These are phyloP conservation scores for Cybosia mesomella DNA, from an alignment of 2,888 invertebrate genomes.

Conservation along the genomic window DNA sequence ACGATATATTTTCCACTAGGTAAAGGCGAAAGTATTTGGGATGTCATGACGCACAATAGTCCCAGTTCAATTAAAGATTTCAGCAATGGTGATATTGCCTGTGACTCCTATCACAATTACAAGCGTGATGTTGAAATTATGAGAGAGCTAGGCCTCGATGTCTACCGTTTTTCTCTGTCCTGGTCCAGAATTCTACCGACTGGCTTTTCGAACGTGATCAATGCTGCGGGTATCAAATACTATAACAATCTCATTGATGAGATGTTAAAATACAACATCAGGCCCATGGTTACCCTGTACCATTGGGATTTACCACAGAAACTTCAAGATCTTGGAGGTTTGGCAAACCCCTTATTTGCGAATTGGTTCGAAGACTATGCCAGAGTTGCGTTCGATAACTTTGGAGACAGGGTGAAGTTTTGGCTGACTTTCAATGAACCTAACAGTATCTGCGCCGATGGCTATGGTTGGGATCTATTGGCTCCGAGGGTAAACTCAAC, in stretches of 20 bases:
- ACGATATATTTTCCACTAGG: conserved; percentile 44
- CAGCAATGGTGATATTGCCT: conserved; percentile 87
- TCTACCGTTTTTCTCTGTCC: conserved; percentile 85
- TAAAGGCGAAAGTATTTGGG: conserved; percentile 73
- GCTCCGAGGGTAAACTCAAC: conserved; percentile 68
- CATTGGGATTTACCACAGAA: conserved; percentile 84
- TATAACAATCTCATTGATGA: conserved; percentile 88
- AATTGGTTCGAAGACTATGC: conserved; percentile 81
- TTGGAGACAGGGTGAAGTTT: conserved; percentile 80
- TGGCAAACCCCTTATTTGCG: conserved; percentile 67
- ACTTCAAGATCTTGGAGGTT: conserved; percentile 84
- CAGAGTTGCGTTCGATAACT: conserved; percentile 66
- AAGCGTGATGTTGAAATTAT: conserved; percentile 85
- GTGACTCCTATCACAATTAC: conserved; percentile 88
- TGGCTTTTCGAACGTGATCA: conserved; percentile 78
- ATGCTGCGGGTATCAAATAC: conserved; percentile 87
- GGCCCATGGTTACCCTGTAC: conserved; percentile 85
- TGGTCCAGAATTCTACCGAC: conserved; percentile 76
- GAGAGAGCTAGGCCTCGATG: conserved; percentile 71
- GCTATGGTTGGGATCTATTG: conserved; percentile 69
- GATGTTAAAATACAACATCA: conserved; percentile 86
- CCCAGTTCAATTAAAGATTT: conserved; percentile 59
- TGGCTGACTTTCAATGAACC: conserved; percentile 88
- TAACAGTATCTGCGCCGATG: conserved; percentile 62
- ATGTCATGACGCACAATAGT: conserved; percentile 62